Evolutionary conservation across 2,797 vertebrate genomes (phyloP).

Genomic region (Dallia pectoralis): DNA sequence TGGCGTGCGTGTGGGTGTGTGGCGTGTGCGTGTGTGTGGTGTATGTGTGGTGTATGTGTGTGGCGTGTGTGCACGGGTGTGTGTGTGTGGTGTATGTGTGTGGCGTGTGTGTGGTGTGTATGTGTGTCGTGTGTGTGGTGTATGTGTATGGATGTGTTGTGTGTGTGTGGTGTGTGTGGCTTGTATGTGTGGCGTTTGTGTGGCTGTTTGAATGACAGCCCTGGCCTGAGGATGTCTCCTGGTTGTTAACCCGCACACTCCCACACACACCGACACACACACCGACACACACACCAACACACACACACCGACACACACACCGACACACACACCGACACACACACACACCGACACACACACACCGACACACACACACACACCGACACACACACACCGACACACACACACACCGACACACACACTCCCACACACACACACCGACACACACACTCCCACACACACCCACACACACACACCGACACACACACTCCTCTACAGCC

Average conservation of each 20-base stretch:
- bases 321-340: background rate
- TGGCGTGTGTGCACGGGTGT: no score
- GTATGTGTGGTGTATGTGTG: no score
- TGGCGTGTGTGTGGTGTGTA: no score
- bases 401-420: conserved; percentile 78
- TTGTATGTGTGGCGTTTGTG: no score
- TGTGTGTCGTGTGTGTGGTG: no score
- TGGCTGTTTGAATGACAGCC: no score
- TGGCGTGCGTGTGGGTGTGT: no score
- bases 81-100: no score
- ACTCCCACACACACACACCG: background rate
- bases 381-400: conserved; percentile 4
- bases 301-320: background rate
- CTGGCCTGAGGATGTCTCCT: no score
- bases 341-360: background rate
- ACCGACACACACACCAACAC: background rate
- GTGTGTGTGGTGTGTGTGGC: no score
- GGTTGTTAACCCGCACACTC: background rate
- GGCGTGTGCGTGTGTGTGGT: no score
- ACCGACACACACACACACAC: conserved; percentile 12
- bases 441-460: conserved; percentile 9
- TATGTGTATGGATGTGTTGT: no score
- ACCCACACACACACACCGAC: conserved; percentile 7
- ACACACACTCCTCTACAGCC: conserved; percentile 85
- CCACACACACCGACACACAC: background rate